Evolutionary conservation across 2,888 invertebrate genomes (phyloP), one percentile per base, ranked within the genome.

Genomic region (Melangyna quadrimaculata): DNA sequence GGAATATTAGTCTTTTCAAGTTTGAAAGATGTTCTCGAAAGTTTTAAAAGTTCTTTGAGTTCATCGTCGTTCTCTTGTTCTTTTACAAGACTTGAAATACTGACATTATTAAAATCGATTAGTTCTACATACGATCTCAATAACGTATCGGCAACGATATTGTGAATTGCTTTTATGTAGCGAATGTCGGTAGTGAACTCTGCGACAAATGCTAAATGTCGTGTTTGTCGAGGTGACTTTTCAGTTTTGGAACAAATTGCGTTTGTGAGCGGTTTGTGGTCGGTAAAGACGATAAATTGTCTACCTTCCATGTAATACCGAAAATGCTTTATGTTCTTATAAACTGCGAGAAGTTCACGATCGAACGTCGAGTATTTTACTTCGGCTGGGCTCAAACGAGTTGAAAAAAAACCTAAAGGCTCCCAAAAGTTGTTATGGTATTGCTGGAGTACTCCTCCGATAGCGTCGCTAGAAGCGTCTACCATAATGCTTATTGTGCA

Each of bases 221-320:
- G 48, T 2, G 61, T 73, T 53, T 73, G 61, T 14, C 72, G 48
- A 3, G 24, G 43, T 4, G 22, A 32, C 17, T 69, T 75, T 57
- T n/a, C n/a, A n/a, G n/a, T n/a, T n/a, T n/a, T n/a, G 37, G 0
- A n/a, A n/a, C n/a, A n/a, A n/a, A n/a, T 75, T 63, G 63, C 63
- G 19, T 61, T 72, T 19, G 72, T 48, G 14, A 61, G 63, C 3
- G 73, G 73, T 24, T 74, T 63, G n/a, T 74, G 53, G 73, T 74
- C 73, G 48, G 73, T 51, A 3, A 73, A 53, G 7, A 73, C 59
- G 12, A 19, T 75, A 45, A 74, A 74, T 27, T 55, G 45, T 37
- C 48, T 75, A 45, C 29, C 69, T 67, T 77, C 59, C 37, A 69
- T 57, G n/a, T 37, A 59, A 12, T 59, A 69, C 14, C 69, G 45